Base-by-base conservation (phyloP, 2,797 vertebrate species). In the Ara ararauna region DNA sequence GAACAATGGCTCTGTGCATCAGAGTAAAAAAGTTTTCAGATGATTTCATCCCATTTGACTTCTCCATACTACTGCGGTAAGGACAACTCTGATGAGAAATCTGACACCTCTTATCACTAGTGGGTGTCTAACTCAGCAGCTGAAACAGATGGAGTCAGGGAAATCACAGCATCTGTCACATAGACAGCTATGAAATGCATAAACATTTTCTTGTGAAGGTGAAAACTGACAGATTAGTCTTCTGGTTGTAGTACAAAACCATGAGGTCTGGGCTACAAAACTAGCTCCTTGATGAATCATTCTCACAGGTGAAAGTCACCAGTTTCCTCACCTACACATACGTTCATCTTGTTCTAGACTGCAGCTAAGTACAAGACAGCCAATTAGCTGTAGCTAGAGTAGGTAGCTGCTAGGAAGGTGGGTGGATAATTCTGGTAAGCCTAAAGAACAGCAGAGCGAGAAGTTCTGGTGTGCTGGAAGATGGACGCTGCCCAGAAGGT, bases 81-180 rank as follows among this genome's bases (percentile, higher is more conserved):
- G 84, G 72, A 94, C 92, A 90, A 79, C 65, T 91, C 65, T 94
- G 97, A 94, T 92, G 90, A 94, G 76, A 96, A 96, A 94, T 26
- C 68, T 96, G 94, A 93, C 93, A 96, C 58, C 61, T 81, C 77
- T 93, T 91, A 95, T 94, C 85, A 89, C 89, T 89, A 94, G 95
- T 96, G 84, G 96, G 96, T 13, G 94, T 97, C 91, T 89, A 81
- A 91, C 87, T 97, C 93, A 44, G 89, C 86, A 84, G 70, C 62
- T 90, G 87, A 91, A 93, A 60, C 95, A 96, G 89, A 96, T 97
- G 96, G 96, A 95, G 86, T 70, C 76, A 73, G 87, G 94, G 87
- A 94, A 95, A 94, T 91, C 66, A 11, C 96, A 91, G 95, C 94
- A 96, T 96, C 96, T 97, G 96, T 94, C 96, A 94, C 80, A 91